Evolutionary conservation across 2,888 invertebrate genomes (phyloP), one percentile per base, ranked within the genome.

Genomic region (Epirrhoe alternata): DNA sequence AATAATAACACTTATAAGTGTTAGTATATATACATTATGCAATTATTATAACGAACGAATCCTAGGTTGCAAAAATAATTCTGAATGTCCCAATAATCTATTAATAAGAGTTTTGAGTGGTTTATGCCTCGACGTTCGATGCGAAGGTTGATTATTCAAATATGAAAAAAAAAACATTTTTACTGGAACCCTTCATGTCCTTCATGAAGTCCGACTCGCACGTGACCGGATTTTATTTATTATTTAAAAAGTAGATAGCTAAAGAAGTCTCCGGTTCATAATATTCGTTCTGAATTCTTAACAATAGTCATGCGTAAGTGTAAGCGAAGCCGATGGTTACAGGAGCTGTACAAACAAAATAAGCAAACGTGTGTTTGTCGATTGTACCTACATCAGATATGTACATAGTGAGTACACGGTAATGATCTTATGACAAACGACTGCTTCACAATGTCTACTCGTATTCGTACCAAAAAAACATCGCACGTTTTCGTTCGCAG

Each of bases 1-100:
- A 33, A 54, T 58, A 79, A 71, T 88, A 87, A 54, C 85, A 81
- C 16, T 30, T 30, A 47, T 35, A 54, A 17, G 24, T 42, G 10
- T 35, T 8, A 6, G 24, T 17, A 24, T 17, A 50, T 50, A 50
- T 5, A 24, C 24, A 24, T 24, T 24, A n/a, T n/a, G n/a, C n/a
- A n/a, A n/a, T n/a, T 38, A 38, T 10, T 38, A 38, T 38, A 10
- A 38, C 38, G 1, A 42, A 12, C 38, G 12, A 42, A 42, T 42
- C 4, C 38, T 42, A 42, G 1, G 14, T 47, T 47, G 47, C 47
- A 7, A 14, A 47, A 47, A 14, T 47, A 47, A 3, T 38, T 38
- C 24, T 24, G 1, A 24, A 24, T 24, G 24, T 24, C 3, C 24
- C 1, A 24, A 24, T n/a, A n/a, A n/a, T n/a, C n/a, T n/a, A n/a